These are phyloP conservation scores for Marmota flaviventris DNA, from an alignment of 2,113 vertebrate genomes.

Conservation along the genomic window DNA sequence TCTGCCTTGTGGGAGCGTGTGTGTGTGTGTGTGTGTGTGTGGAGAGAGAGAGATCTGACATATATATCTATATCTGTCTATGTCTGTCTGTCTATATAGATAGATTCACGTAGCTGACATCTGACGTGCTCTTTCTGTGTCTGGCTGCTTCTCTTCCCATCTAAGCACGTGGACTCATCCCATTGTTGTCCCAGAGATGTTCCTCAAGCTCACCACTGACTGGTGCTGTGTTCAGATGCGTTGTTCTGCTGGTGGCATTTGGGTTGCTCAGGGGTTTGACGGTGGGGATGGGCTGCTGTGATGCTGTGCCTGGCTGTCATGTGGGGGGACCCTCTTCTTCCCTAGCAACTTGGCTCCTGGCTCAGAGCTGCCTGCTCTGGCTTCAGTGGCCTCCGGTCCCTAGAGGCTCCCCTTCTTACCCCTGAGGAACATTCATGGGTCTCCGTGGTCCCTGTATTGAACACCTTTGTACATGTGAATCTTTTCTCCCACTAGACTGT, in stretches of 20 bases:
- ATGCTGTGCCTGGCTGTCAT: too few species aligned
- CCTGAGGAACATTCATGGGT: neutral
- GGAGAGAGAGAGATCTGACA: too few species aligned
- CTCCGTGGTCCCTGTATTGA: neutral
- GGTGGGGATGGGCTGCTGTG: too few species aligned
- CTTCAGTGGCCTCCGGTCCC: neutral
- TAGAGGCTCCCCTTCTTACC: neutral
- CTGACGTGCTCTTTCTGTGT: neutral
- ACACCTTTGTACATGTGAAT: neutral
- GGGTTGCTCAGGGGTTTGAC: neutral
- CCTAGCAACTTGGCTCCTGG: neutral
- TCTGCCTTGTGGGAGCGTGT: too few species aligned
- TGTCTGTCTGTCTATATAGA: too few species aligned
- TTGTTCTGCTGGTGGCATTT: neutral
- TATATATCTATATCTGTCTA: too few species aligned
- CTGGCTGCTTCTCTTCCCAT: neutral
- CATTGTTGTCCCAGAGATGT: neutral
- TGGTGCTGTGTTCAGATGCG: neutral
- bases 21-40: too few species aligned
- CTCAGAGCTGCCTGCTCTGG: neutral
- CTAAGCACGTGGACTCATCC: neutral
- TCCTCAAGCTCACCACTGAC: neutral
- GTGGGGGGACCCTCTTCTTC: too few species aligned
- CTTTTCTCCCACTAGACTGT: neutral
- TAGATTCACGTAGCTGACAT: too few species aligned